phyloP scores from a whole-genome alignment of 2,113 vertebrate genomes.

The Psophia crepitans region DNA sequence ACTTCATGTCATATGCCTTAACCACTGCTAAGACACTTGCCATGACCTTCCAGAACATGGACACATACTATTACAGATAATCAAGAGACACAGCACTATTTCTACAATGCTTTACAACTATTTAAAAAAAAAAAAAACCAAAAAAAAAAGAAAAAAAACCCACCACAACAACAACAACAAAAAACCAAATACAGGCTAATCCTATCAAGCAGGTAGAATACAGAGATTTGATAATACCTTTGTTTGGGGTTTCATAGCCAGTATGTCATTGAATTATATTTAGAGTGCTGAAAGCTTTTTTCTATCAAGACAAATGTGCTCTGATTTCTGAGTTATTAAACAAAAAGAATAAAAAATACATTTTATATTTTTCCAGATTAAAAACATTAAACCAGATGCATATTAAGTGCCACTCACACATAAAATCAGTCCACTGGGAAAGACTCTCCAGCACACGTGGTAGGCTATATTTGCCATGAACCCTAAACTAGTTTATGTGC shows the following conservation, averaged over 20 bases:
- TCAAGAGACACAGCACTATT: background rate
- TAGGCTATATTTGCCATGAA: background rate
- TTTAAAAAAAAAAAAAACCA: background rate
- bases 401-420: background rate
- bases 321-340: background rate
- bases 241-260: background rate
- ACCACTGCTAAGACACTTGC: background rate
- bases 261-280: background rate
- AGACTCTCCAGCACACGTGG: rapidly evolving
- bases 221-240: background rate
- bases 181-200: background rate
- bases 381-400: background rate
- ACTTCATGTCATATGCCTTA: background rate
- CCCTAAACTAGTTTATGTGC: background rate
- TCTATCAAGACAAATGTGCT: background rate
- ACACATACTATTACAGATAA: background rate
- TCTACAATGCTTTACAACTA: background rate
- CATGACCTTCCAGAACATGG: background rate
- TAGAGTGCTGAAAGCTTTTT: background rate
- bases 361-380: background rate
- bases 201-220: background rate
- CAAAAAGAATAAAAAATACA: background rate
- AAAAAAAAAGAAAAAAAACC: background rate
- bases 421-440: background rate
- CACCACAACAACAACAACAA: too few relatives aligned